Percentiles rank a stretch among this genome's conserved stretches.
These are phyloP conservation scores for Phoebastria nigripes DNA, from an alignment of 2,797 vertebrate species.

Conservation along the genomic window DNA sequence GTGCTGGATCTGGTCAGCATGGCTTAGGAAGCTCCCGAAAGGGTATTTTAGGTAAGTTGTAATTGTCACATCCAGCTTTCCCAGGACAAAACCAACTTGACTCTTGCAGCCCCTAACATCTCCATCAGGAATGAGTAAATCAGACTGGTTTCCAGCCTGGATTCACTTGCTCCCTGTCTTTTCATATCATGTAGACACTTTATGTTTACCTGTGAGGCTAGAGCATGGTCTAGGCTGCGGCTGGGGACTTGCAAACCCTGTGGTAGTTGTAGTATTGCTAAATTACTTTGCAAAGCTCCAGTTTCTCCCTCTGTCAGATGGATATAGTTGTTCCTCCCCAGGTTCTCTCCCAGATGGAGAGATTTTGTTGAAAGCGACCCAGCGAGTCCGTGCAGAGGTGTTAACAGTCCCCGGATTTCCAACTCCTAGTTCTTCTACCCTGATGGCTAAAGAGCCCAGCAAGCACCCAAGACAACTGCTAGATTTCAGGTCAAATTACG, in stretches of 20 bases:
- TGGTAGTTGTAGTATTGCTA: neutral
- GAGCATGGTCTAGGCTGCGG: accelerated
- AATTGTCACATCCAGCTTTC: neutral
- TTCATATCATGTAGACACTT: accelerated
- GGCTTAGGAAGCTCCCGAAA: neutral
- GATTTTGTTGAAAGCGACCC: neutral
- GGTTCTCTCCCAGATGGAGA: accelerated
- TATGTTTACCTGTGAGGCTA: neutral
- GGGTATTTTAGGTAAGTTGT: neutral
- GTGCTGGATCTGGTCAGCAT: accelerated
- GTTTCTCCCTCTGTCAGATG: neutral
- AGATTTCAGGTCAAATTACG: neutral
- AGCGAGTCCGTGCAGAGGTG: neutral
- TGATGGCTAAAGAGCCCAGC: neutral
- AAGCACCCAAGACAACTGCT: neutral
- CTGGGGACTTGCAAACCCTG: neutral
- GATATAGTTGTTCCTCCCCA: neutral
- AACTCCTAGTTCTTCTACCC: neutral
- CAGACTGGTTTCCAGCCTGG: neutral
- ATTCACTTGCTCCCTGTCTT: neutral
- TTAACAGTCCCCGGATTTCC: neutral
- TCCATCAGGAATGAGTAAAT: neutral
- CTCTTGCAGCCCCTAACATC: neutral
- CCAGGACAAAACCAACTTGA: neutral
- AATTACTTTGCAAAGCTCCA: neutral